Base-by-base conservation (phyloP, 2,888 invertebrate species). In the Ramazzottius varieornatus region DNA sequence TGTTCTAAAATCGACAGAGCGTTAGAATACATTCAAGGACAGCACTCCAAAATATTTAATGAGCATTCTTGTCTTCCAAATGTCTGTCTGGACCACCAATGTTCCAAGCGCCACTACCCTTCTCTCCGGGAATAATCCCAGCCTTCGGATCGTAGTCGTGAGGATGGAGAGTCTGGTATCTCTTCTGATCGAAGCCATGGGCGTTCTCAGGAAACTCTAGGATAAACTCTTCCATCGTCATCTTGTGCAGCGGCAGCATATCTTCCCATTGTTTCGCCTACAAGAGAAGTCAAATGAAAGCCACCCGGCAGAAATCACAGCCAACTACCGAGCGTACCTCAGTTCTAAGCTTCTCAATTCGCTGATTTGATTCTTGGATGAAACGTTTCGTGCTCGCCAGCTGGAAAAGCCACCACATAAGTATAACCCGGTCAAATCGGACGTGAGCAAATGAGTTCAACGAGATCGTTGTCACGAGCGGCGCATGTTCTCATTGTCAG, bases 171-270 rank as follows among this genome's bases (percentile, higher is more conserved):
- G 54, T 54, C 54, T 54, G 54, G 54, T 54, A 54, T 16, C 54
- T 16, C 54, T 54, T 54, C 54, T 54, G 54, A 29, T 54, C 54
- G 16, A 54, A 29, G n/a, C 54, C 54, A n/a, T 24, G 4, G 20
- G 54, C 20, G 29, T 54, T 16, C 54, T 54, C 54, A 24, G 54
- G 54, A 24, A 54, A 54, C 4, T 29, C 29, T 24, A 54, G 54
- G 4, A 54, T 29, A 29, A 16, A 54, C 29, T 54, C 54, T 24
- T 54, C 54, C 54, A 24, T 8, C 29, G 54, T 54, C 54, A 65
- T 66, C 24, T 33, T 32, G 8, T 65, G 65, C n/a, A 66, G 8
- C 65, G 63, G 65, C 65, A 65, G n/a, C 20, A 54, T 54, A 4
- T 54, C 54, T 24, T 54, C 54, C 54, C 54, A 54, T 24, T 29